phyloP scores from a whole-genome alignment of 2,797 vertebrate species.

The Urophycis tenuis region DNA sequence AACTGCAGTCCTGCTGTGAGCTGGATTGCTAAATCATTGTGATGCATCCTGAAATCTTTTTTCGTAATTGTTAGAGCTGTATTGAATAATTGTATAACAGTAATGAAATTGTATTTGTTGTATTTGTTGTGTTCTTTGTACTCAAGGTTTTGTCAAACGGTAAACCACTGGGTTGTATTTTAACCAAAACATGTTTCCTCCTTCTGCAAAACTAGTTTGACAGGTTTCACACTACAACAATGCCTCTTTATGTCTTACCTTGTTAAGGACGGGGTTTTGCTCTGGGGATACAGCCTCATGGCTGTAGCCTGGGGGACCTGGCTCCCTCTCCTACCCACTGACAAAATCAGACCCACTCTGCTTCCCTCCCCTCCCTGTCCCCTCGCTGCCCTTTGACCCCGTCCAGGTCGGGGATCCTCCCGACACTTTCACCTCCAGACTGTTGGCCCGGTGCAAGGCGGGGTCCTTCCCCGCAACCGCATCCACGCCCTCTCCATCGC shows the following conservation, averaged over 20 bases:
- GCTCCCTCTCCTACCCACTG: conserved; percentile 75
- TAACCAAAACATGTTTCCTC: neutral
- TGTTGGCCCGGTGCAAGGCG: conserved; percentile 42
- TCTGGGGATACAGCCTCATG: neutral
- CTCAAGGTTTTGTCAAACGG: neutral
- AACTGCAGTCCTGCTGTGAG: neutral
- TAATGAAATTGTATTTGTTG: no score
- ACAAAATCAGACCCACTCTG: conserved; percentile 82
- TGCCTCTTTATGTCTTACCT: no score
- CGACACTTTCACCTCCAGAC: conserved; percentile 36
- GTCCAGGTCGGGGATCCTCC: conserved; percentile 42
- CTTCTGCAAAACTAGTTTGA: neutral
- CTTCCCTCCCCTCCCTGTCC: conserved; percentile 68
- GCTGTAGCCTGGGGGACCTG: neutral
- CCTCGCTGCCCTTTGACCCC: conserved; percentile 33
- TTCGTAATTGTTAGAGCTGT: no score
- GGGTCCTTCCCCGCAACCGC: conserved; percentile 24
- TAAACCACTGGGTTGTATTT: neutral
- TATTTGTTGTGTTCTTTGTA: neutral
- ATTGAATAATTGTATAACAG: no score
- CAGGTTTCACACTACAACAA: neutral
- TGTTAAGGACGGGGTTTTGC: neutral
- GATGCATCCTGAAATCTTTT: neutral
- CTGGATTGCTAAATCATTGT: neutral
- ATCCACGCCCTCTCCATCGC: no score